Evolutionary conservation across 2,113 vertebrate species (phyloP).

Genomic region (Ramphastos sulfuratus): DNA sequence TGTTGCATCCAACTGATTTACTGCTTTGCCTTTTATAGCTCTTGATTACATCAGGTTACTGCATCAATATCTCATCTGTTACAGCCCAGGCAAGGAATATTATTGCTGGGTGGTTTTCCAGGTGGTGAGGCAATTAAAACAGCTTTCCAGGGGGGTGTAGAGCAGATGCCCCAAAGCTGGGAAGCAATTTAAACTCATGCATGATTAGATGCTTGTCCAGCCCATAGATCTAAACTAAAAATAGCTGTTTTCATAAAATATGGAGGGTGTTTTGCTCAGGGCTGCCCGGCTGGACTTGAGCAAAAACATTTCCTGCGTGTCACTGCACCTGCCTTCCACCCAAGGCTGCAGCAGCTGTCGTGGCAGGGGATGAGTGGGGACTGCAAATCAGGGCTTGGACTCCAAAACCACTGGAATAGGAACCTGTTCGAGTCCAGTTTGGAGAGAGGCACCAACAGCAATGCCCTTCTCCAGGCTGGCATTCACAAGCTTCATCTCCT

Average conservation of each 20-base stretch:
- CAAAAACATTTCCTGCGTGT: background rate
- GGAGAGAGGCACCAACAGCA: background rate
- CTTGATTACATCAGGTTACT: constrained; percentile 50
- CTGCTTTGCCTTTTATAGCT: constrained; percentile 55
- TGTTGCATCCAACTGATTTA: constrained; percentile 48
- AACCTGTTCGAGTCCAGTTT: background rate
- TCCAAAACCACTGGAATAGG: background rate
- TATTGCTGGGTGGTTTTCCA: constrained; percentile 16
- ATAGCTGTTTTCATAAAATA: background rate
- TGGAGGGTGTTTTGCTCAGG: background rate
- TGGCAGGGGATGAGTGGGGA: background rate
- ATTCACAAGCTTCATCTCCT: background rate
- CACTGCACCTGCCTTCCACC: background rate
- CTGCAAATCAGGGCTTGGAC: background rate
- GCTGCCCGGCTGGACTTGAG: background rate
- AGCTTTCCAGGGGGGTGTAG: background rate
- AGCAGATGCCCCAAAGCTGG: background rate
- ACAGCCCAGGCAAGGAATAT: background rate
- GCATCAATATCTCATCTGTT: constrained; percentile 53
- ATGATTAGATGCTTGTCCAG: background rate
- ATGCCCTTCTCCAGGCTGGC: background rate
- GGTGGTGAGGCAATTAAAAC: background rate
- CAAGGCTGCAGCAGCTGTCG: background rate
- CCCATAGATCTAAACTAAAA: background rate
- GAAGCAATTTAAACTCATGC: background rate